Base-by-base conservation (phyloP, 2,797 vertebrate genomes). In the Moxostoma hubbsi region DNA sequence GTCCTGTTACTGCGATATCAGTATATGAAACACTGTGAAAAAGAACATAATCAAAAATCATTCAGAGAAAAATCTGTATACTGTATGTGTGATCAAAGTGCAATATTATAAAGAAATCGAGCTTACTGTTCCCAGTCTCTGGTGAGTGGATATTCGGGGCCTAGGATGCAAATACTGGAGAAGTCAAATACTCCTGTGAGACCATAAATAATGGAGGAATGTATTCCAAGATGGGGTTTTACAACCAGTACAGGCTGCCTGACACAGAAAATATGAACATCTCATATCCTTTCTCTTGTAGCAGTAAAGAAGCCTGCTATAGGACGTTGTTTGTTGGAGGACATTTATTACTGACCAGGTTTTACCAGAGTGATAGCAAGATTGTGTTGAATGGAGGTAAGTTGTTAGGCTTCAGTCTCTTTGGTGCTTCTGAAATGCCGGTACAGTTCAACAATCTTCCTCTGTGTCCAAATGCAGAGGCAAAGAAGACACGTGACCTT, bases 111-210 rank as follows among this genome's bases (percentile, higher is more conserved):
- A n/a, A 51, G 47, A 59, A 15, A 51, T 9, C 4, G 1, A 53
- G 7, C 83, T 89, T 82, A 88, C 88, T 75, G 66, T 24, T 85
- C 68, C 16, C 88, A 82, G 69, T 89, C 83, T 16, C 10, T 68
- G 13, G 75, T 67, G 2, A 81, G 74, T 15, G 79, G 43, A 8
- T 89, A 85, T 58, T 88, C 82, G 50, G n/a, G 83, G 76, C 84
- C 82, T 75, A 88, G 67, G 71, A 87, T 61, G 18, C 79, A n/a
- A n/a, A n/a, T n/a, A n/a, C n/a, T n/a, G n/a, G n/a, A n/a, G n/a
- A n/a, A n/a, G n/a, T n/a, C 1, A 1, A 49, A 13, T 2, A 50
- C 7, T 36, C 36, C 36, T 36, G 36, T 36, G 2, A 36, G 36
- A 36, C 36, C 4, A 36, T 36, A 36, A 36, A 36, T 36, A 36